phyloP scores from a whole-genome alignment of 2,113 vertebrate species.

The Sprattus sprattus region DNA sequence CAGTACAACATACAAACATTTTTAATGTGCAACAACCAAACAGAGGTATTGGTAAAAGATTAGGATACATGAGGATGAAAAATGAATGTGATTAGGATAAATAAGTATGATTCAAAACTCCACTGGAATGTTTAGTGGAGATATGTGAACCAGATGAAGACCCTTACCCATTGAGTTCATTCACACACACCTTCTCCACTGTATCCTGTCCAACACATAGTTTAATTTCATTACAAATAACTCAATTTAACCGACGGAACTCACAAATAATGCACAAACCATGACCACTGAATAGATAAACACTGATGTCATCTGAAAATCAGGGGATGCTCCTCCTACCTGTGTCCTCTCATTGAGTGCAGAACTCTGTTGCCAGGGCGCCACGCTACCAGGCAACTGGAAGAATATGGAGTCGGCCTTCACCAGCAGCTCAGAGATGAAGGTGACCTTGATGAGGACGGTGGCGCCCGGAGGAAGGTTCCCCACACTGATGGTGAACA shows the following conservation, averaged over 20 bases:
- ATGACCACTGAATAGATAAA: background rate
- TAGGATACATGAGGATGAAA: too few species aligned
- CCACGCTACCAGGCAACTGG: conserved; percentile 76
- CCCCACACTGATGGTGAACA: conserved; percentile 86
- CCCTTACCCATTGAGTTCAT: conserved; percentile 73
- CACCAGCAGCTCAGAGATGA: conserved; percentile 77
- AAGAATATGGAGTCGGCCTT: conserved; percentile 65
- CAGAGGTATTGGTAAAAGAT: too few species aligned
- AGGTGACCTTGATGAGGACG: conserved; percentile 86
- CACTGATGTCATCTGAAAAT: background rate
- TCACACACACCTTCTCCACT: conserved; percentile 75
- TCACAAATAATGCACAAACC: background rate
- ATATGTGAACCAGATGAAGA: conserved; percentile 18
- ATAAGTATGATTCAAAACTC: too few species aligned
- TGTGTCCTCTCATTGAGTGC: conserved; percentile 82
- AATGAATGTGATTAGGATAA: too few species aligned
- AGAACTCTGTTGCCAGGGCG: conserved; percentile 80
- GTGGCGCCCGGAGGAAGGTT: conserved; percentile 78
- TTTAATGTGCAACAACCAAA: too few species aligned
- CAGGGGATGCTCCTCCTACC: conserved; percentile 56
- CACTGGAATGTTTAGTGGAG: background rate
- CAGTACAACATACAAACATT: too few species aligned
- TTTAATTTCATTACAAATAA: background rate
- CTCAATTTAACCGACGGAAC: background rate
- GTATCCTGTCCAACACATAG: conserved; percentile 60